Evolutionary conservation across 2,113 vertebrate species (phyloP), one percentile per base, ranked within the genome.

Genomic region (Thunnus maccoyii): DNA sequence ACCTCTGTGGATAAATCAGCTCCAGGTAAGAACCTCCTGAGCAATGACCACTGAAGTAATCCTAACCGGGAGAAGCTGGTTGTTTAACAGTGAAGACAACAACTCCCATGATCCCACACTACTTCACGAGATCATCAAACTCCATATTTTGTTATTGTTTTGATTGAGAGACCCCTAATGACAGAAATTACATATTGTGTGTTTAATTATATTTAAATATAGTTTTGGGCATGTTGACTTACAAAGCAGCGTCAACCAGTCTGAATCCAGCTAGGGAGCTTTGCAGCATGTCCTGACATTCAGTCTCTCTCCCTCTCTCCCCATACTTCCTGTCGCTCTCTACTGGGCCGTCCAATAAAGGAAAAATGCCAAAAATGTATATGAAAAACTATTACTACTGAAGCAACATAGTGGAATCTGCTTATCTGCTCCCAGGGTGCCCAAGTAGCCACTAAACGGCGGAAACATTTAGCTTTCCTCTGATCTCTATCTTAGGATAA

Each of bases 401-500:
- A 82, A 63, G 75, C 46, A 41, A 74, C 77, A 75, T 52, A 27
- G 69, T 63, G 65, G 57, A 48, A 82, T 70, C 46, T 63, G 50
- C 62, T 88, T 65, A 82, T 88, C 80, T 86, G 72, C 61, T 91
- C 86, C 74, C 80, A 62, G 64, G 56, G 48, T 67, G 65, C 80
- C 71, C 70, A 62, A n/a, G 72, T 62, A 82, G 76, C 70, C 72
- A 76, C 79, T 88, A 87, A 91, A 92, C 80, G 74, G 79, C 85
- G 90, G 94, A 95, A 94, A 86, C 68, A 72, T 89, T 93, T 92
- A 85, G 65, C 79, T 87, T 65, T 72, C 52, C 72, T 89, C 72
- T 87, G 91, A 94, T 93, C 84, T 63, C 10, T 89, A 93, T 93
- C 92, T 73, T 10, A 41, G 11, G 18, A 66, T 44, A 27, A 30